Evolutionary conservation across 2,113 vertebrate species (phyloP), one percentile per base, ranked within the genome.

Genomic region (Notothenia rossii): DNA sequence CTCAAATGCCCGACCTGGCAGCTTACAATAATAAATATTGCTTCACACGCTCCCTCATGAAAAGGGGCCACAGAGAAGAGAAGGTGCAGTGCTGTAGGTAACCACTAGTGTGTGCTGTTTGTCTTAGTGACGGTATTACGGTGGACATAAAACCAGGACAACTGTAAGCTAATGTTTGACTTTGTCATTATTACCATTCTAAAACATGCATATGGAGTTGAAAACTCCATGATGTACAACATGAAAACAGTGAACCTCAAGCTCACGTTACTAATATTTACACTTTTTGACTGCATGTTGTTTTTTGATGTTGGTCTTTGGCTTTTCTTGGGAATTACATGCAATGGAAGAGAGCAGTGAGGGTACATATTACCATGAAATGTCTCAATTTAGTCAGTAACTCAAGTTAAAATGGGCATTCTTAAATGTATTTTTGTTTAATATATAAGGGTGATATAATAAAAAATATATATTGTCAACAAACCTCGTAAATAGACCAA

Each of bases 91-190:
- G 29, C 22, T 67, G 3, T 43, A 29, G n/a, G 22, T 74, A 15
- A 81, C 89, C 91, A 86, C 84, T 36, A 77, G 81, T 68, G n/a
- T 20, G 84, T 82, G 71, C 86, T 90, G 88, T 86, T 88, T 86
- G 45, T 61, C 71, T 76, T 48, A 22, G 7, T 70, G 48, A 70
- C 12, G n/a, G 43, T 43, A 54, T 62, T 22, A 64, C 61, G 45
- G 62, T 67, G 36, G 36, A 70, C 66, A 67, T 22, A n/a, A 68
- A 77, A 36, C 12, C 40, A 55, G 46, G 46, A 8, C 56, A 36
- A n/a, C 67, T 45, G 18, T 33, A 15, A 68, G 56, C 40, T 54
- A 14, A 58, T 49, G 13, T n/a, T n/a, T 15, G 15, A 60, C 67
- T 67, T 63, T 59, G 29, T 70, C 55, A 72, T 22, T 18, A 45